phyloP scores from a whole-genome alignment of 2,888 invertebrate genomes.

The Odontocolon sp. region DNA sequence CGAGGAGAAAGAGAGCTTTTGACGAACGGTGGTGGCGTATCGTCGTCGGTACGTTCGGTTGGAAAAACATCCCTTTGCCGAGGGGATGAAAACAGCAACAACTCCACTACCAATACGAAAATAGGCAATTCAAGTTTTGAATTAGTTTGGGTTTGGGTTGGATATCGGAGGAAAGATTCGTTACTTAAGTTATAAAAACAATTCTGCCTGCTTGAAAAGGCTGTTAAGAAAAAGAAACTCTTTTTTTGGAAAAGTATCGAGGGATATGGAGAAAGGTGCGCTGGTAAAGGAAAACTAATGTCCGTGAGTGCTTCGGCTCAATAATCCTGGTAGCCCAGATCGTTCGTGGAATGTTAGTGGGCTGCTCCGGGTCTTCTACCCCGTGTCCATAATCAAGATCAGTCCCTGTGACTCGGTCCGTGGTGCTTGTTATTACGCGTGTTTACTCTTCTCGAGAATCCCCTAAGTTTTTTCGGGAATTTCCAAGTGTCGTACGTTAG shows the following conservation, averaged over 20 bases:
- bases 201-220: not conserved
- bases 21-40: constrained; percentile 28
- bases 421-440: constrained; percentile 47
- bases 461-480: constrained; percentile 2
- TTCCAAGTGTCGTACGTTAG: constrained; percentile 18
- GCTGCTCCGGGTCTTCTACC: constrained; percentile 26
- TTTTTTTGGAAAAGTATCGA: not conserved
- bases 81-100: not conserved
- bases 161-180: not conserved
- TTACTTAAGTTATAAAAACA: not conserved
- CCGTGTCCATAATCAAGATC: constrained; percentile 42
- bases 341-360: constrained; percentile 40
- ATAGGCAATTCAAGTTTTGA: not conserved
- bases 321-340: constrained; percentile 57
- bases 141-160: not conserved
- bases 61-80: constrained; percentile 12
- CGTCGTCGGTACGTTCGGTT: constrained; percentile 32
- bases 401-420: too few species aligned
- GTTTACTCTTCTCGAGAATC: constrained; percentile 12
- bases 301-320: constrained; percentile 49
- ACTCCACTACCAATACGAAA: constrained; percentile 9
- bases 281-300: constrained; percentile 26
- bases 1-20: constrained; percentile 29
- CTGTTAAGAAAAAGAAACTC: not conserved
- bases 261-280: constrained; percentile 14